Percentiles rank a stretch among this genome's conserved stretches.
phyloP scores from a whole-genome alignment of 2,113 vertebrate genomes.

The Sminthopsis crassicaudata region DNA sequence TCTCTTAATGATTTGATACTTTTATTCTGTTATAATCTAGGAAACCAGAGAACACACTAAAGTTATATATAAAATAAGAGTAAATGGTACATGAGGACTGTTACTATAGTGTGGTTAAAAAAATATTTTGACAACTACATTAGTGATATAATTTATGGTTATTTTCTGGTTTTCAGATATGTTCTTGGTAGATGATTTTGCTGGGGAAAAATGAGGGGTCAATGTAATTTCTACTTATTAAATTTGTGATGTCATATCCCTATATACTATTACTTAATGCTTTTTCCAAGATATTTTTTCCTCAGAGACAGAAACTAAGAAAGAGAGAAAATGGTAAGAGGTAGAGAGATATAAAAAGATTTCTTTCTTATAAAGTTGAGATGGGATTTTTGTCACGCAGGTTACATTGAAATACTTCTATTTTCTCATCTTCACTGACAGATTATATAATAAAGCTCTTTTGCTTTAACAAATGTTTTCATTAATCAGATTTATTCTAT shows the following conservation, averaged over 20 bases:
- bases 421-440: no score
- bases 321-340: neutral
- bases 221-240: neutral
- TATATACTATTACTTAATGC: neutral
- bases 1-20: slow-evolving; percentile 3
- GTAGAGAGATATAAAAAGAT: neutral
- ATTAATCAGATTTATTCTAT: no score
- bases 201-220: neutral
- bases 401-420: neutral
- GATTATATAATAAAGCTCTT: no score
- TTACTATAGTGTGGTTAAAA: neutral
- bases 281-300: neutral
- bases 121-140: neutral
- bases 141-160: neutral
- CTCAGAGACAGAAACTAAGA: neutral
- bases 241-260: neutral
- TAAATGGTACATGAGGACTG: neutral
- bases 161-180: neutral
- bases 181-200: neutral
- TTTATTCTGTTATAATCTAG: neutral
- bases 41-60: neutral
- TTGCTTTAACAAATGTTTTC: no score
- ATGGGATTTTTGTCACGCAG: neutral
- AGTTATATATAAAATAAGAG: neutral
- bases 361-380: neutral